Evolutionary conservation across 2,888 invertebrate genomes (phyloP).

Genomic region (Lobophora halterata): DNA sequence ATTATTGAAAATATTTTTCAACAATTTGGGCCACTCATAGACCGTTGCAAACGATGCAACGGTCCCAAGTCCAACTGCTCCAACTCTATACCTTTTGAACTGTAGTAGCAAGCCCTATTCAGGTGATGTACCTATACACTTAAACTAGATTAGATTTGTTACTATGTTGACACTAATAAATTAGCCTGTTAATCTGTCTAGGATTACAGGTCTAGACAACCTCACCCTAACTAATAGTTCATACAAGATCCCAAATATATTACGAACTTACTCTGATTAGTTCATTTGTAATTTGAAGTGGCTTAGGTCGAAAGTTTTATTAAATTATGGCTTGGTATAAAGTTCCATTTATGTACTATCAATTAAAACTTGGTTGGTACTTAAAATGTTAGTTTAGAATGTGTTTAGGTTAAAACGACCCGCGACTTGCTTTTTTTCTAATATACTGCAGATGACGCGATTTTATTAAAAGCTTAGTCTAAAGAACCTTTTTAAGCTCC

Average conservation of each 20-base stretch:
- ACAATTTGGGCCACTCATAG: too few relatives aligned
- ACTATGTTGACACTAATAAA: conserved; percentile 1
- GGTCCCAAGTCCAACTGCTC: too few relatives aligned
- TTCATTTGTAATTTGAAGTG: conserved; percentile 15
- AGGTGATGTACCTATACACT: too few relatives aligned
- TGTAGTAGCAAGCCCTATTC: too few relatives aligned
- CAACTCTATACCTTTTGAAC: too few relatives aligned
- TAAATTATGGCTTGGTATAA: too few relatives aligned
- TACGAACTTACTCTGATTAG: conserved; percentile 15
- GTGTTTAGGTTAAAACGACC: not conserved
- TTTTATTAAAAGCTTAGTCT: too few relatives aligned
- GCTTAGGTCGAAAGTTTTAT: conserved; percentile 20
- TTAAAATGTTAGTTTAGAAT: too few relatives aligned
- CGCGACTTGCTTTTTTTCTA: not conserved
- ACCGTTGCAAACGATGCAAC: too few relatives aligned
- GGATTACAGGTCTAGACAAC: conserved; percentile 22
- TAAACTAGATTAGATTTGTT: not conserved
- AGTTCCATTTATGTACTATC: conserved; percentile 14
- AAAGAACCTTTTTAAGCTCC: conserved; percentile 2
- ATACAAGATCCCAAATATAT: conserved; percentile 15
- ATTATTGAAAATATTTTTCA: too few relatives aligned
- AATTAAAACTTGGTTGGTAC: conserved; percentile 25
- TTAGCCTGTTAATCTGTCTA: conserved; percentile 13
- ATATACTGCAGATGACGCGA: too few relatives aligned
- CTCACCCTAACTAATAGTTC: conserved; percentile 8